Evolutionary conservation across 2,888 invertebrate genomes (phyloP), one percentile per base, ranked within the genome.

Genomic region (Acanthosepion pharaonis): DNA sequence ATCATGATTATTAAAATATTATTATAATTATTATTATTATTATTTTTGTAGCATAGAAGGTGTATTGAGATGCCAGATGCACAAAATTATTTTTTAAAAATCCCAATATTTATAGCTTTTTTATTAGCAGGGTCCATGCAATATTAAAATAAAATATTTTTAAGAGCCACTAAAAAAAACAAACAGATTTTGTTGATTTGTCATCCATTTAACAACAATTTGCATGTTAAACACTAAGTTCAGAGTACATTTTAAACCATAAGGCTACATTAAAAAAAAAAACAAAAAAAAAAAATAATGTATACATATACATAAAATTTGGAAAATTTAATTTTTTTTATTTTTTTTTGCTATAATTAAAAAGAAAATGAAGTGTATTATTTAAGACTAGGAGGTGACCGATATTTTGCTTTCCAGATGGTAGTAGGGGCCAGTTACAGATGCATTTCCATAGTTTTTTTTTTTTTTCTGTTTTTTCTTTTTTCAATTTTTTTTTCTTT

Each of bases 341-440:
- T 53, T n/a, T 51, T 49, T 92, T 92, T 92, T 51, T 51, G n/a
- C 33, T 49, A 53, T 51, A 53, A n/a, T n/a, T 93, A 93, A 92
- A 92, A 48, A 23, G 28, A 49, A 48, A 49, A 93, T 49, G 28
- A 49, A 49, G n/a, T 23, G 20, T 53, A 51, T n/a, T 53, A 51
- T 93, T 93, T 93, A 93, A 93, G 51, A 64, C 25, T 48, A 94
- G 55, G 59, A 94, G 55, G 48, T 64, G 59, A 94, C n/a, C n/a
- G 94, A 94, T 64, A 94, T 94, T 33, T 42, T 64, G 59, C 59
- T 94, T 94, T 94, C 94, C 94, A 64, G 59, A 55, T 94, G 94
- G 94, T 94, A 94, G 94, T 55, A 94, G 94, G 94, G 94, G 94
- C 94, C 94, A 94, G 94, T 94, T 64, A 94, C 94, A 64, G 93